Evolutionary conservation across 2,113 vertebrate species (phyloP), one percentile per base, ranked within the genome.

Genomic region (Alligator sinensis): DNA sequence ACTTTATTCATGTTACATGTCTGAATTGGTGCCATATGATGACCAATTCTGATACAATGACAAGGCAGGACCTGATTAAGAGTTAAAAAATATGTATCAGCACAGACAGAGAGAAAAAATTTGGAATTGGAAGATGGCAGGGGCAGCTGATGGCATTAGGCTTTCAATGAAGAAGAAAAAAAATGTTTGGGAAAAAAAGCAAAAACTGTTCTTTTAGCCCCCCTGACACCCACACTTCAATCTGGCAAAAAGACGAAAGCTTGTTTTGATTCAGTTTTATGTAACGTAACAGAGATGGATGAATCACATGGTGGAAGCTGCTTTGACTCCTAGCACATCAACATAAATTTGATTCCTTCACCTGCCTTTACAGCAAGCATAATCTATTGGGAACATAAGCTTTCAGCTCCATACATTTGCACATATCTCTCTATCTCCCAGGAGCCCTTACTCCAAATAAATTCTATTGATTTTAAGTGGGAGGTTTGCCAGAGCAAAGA

Each of bases 11-110:
- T 95, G 96, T 98, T 98, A 98, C 97, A 96, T 80, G 95, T 95
- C 93, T 97, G 94, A 98, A 98, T 98, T 97, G 97, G 95, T 98
- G 98, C 98, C 98, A 98, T 98, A 98, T 98, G 98, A 98, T 97
- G 97, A 96, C 77, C 88, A 97, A 97, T 97, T 97, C 96, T 88
- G 93, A 96, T 96, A 98, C 96, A 98, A 98, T 98, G 98, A 93
- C 95, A 96, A 97, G 91, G 97, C 96, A 96, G 96, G 97, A 97
- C 95, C 84, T 98, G 97, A 98, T 98, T 98, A 97, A 97, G 96
- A 96, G 95, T 97, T 95, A 13, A 28, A 88, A 92, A 95, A 89
- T 93, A 75, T 92, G 86, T 94, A 89, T 30, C 95, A 97, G 96
- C 93, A 94, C 97, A 98, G 96, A 97, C 97, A 96, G 97, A 96